Evolutionary conservation across 2,797 vertebrate genomes (phyloP), one percentile per base, ranked within the genome.

Genomic region (Erpetoichthys calabaricus): DNA sequence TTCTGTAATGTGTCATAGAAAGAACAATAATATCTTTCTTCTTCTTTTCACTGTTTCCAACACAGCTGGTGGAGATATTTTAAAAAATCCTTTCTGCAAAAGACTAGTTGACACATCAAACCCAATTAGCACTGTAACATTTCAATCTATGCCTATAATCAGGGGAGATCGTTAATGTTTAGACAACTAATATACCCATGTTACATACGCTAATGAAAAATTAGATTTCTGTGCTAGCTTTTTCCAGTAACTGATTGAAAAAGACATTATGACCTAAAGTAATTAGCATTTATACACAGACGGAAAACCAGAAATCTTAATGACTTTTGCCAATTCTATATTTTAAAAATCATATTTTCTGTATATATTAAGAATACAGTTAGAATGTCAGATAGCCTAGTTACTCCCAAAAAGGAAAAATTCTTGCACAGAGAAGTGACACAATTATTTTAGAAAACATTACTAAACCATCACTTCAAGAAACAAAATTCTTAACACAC

Each of bases 121-220:
- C 60, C 70, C 78, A 78, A 82, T 82, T 78, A 82, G 64, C 3
- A 44, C 58, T 45, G 58, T 59, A 73, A 74, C 79, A 74, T 78
- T 67, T 60, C 70, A 70, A 70, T 58, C 67, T 63, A 60, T 56
- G 66, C 63, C 51, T 69, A 68, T 77, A 77, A 78, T 84, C 75
- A 82, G 65, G 58, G 57, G 8, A 53, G 10, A 5, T 51, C 6
- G 3, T 54, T 25, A 25, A 25, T 25, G 25, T 25, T 6, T 42
- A 43, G 7, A 54, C 53, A 54, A 42, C 6, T 41, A 42, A 6
- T 42, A 8, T 50, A 51, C 50, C 5, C 8, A 25, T 5, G 9
- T 51, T 4, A 60, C 60, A 51, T 45, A 59, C 56, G 56, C 44
- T 52, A 59, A 47, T 56, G 7, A 51, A 45, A 51, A 10, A 64